These are phyloP conservation scores for Drosophila prostipennis DNA, from an alignment of 2,888 invertebrate genomes.

Conservation along the genomic window DNA sequence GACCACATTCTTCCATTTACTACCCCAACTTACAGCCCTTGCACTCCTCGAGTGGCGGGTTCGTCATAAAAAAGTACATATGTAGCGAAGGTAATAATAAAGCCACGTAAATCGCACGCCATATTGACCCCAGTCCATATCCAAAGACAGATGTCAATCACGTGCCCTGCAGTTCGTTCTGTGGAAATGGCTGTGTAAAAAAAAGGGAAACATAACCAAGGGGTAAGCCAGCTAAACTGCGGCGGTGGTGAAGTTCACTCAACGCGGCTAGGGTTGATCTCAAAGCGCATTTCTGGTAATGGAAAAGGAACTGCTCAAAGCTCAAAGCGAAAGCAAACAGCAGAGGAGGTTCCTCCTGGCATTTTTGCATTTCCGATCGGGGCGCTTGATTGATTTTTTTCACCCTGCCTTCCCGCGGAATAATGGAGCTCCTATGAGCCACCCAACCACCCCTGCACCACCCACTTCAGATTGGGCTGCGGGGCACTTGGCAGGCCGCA, in stretches of 20 bases:
- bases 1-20: constrained; percentile 12
- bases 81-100: constrained; percentile 30
- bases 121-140: constrained; percentile 51
- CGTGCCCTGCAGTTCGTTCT: constrained; percentile 35
- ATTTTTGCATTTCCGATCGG: constrained; percentile 42
- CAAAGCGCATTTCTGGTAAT: constrained; percentile 38
- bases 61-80: constrained; percentile 23
- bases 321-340: constrained; percentile 36
- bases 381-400: constrained; percentile 70
- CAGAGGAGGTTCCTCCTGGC: constrained; percentile 21
- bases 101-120: constrained; percentile 62
- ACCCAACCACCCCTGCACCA: constrained; percentile 5
- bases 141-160: constrained; percentile 74
- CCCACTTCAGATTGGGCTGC: constrained; percentile 44
- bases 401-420: constrained; percentile 33
- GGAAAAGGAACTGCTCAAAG: constrained; percentile 32
- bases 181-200: constrained; percentile 3
- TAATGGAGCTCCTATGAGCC: constrained; percentile 43
- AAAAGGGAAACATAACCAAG: constrained; percentile 10
- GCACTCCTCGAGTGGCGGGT: constrained; percentile 3
- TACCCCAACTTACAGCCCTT: constrained; percentile 14
- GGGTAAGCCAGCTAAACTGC: constrained; percentile 19
- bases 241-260: constrained; percentile 25
- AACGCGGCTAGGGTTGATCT: constrained; percentile 27
- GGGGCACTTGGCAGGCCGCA: constrained; percentile 65